These are phyloP conservation scores for Philaethria dido DNA, from an alignment of 2,888 invertebrate species.

Conservation along the genomic window DNA sequence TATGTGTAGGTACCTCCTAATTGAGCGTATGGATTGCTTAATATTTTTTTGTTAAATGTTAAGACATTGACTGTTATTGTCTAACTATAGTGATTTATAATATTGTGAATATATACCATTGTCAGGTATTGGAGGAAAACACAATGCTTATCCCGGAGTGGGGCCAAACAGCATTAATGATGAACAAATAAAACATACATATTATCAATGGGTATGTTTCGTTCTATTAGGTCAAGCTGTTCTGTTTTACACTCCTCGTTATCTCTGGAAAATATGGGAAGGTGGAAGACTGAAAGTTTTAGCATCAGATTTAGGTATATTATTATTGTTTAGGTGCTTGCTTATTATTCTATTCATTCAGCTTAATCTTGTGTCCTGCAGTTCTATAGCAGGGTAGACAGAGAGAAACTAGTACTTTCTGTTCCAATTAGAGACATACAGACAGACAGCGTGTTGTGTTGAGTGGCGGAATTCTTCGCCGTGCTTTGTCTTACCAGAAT, in stretches of 20 bases:
- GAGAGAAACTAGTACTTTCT: too few species aligned
- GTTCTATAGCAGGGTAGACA: too few species aligned
- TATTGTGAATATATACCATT: neutral
- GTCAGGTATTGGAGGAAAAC: slow-evolving; percentile 75
- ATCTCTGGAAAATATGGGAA: slow-evolving; percentile 89
- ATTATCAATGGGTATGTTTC: slow-evolving; percentile 90
- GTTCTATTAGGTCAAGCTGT: slow-evolving; percentile 87
- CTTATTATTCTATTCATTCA: too few species aligned
- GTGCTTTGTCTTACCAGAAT: too few species aligned
- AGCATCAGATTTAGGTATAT: slow-evolving; percentile 82
- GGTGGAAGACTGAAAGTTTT: slow-evolving; percentile 85
- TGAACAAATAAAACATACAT: slow-evolving; percentile 82
- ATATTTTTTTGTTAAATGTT: too few species aligned
- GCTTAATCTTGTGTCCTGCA: too few species aligned
- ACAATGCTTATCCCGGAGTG: slow-evolving; percentile 80
- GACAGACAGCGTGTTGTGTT: too few species aligned
- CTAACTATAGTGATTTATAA: too few species aligned
- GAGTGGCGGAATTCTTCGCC: too few species aligned
- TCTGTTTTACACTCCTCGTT: slow-evolving; percentile 87
- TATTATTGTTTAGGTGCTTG: neutral
- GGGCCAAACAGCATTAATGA: slow-evolving; percentile 73
- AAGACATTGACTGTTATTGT: too few species aligned
- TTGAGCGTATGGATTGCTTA: too few species aligned
- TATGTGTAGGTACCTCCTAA: neutral
- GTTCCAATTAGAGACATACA: too few species aligned